These are phyloP conservation scores for Gastrophryne carolinensis DNA, from an alignment of 2,797 vertebrate genomes.

Conservation along the genomic window DNA sequence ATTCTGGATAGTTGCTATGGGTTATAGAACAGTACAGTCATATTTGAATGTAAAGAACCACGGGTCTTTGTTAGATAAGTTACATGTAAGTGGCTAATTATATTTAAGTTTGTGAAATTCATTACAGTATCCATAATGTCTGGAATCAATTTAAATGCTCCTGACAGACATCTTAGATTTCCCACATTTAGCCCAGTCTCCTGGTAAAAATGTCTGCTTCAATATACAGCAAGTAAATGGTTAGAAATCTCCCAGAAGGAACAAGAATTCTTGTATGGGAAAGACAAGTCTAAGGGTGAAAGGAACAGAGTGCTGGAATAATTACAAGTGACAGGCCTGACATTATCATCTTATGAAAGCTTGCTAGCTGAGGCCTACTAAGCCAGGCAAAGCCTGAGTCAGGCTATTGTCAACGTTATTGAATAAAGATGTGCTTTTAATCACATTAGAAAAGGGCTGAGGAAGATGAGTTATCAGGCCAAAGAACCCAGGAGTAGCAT, in stretches of 20 bases:
- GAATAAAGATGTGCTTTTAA: constrained; percentile 53
- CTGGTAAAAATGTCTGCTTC: constrained; percentile 16
- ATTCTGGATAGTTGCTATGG: too few relatives aligned
- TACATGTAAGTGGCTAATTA: background rate
- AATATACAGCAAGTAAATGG: constrained; percentile 24
- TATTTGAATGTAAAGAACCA: too few relatives aligned
- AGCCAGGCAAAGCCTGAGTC: constrained; percentile 71
- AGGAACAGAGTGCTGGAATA: constrained; percentile 65
- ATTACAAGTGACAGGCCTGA: constrained; percentile 72
- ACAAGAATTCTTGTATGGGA: constrained; percentile 28
- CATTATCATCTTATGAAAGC: constrained; percentile 67
- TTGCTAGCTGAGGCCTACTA: constrained; percentile 67
- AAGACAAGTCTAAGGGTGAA: constrained; percentile 52
- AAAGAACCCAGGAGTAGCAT: constrained; percentile 41
- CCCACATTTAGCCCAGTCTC: constrained; percentile 9
- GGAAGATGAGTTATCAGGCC: constrained; percentile 48
- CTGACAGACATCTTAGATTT: constrained; percentile 9
- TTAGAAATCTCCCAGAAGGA: constrained; percentile 37
- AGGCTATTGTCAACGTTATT: constrained; percentile 54
- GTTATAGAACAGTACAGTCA: too few relatives aligned
- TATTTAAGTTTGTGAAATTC: background rate
- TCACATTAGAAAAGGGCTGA: constrained; percentile 50
- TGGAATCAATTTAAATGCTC: background rate
- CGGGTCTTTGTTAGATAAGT: background rate
- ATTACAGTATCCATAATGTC: background rate